Percentiles rank a stretch among this genome's conserved stretches.
These are phyloP conservation scores for Patella depressa DNA, from an alignment of 2,888 invertebrate genomes.

Conservation along the genomic window DNA sequence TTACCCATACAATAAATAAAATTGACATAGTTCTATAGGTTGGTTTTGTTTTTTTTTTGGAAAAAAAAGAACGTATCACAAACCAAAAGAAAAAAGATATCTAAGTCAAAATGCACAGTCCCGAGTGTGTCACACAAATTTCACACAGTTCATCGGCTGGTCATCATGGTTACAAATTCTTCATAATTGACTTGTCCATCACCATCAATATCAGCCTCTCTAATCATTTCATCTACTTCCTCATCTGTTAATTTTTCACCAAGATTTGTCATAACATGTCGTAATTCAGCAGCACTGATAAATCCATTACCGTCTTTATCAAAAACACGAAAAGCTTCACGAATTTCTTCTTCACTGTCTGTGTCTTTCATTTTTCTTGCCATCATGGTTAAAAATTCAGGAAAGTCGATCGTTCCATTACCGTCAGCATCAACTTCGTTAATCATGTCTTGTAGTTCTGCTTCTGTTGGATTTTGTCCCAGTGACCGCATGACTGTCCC, in stretches of 20 bases:
- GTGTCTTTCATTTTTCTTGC: constrained; percentile 99
- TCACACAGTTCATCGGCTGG: constrained; percentile 7
- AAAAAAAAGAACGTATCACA: too few relatives aligned
- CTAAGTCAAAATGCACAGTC: too few relatives aligned
- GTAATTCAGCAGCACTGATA: constrained; percentile 97
- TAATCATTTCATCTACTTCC: constrained; percentile 99
- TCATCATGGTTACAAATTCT: constrained; percentile 56
- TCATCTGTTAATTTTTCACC: constrained; percentile 99
- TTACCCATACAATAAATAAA: too few relatives aligned
- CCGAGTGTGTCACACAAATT: too few relatives aligned
- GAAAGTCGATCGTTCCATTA: constrained; percentile 99
- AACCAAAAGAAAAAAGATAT: too few relatives aligned
- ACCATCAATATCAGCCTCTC: constrained; percentile 99
- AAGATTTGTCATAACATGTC: constrained; percentile 99
- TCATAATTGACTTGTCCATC: constrained; percentile 80
- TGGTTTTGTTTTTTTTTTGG: too few relatives aligned
- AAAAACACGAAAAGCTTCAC: constrained; percentile 96
- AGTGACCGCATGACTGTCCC: constrained; percentile 98
- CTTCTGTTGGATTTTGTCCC: constrained; percentile 99
- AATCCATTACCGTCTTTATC: constrained; percentile 99
- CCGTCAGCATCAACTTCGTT: constrained; percentile 97
- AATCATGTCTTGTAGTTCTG: constrained; percentile 99
- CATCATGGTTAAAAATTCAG: constrained; percentile 99
- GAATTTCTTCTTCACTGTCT: constrained; percentile 97
- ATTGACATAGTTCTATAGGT: too few relatives aligned